Conservation (phyloP, 2,797 vertebrate species). For the Denticeps clupeoides region DNA sequence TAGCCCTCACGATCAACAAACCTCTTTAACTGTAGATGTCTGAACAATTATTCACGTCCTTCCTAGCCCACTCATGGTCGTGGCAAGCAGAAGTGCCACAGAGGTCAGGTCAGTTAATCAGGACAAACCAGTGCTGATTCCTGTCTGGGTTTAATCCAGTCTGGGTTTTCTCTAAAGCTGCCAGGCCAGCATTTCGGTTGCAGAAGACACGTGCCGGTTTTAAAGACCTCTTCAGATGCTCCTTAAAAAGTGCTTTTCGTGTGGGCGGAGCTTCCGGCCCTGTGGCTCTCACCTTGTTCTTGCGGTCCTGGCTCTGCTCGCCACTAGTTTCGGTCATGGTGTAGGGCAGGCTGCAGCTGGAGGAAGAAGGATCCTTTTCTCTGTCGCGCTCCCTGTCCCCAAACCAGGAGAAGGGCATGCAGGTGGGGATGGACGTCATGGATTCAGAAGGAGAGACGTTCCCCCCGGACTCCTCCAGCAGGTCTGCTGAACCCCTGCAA, state of each 20-base stretch:
- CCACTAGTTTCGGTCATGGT: slow-evolving; percentile 52
- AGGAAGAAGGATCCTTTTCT: slow-evolving; percentile 74
- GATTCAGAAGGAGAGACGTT: slow-evolving; percentile 81
- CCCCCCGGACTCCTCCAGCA: slow-evolving; percentile 74
- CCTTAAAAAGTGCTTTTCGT: too few relatives aligned
- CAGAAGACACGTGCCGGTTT: too few relatives aligned
- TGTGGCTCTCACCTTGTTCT: slow-evolving; percentile 63
- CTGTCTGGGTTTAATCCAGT: neutral
- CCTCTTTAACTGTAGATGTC: neutral
- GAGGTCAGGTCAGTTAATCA: neutral
- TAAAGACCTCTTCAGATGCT: too few relatives aligned
- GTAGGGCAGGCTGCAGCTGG: slow-evolving; percentile 66
- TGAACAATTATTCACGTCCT: slow-evolving; percentile 1
- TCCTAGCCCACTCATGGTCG: slow-evolving; percentile 2
- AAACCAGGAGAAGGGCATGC: slow-evolving; percentile 92
- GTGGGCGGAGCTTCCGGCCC: neutral
- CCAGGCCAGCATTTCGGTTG: too few relatives aligned
- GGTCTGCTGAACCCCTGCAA: slow-evolving; percentile 72
- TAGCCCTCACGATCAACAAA: slow-evolving; percentile 5
- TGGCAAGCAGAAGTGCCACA: slow-evolving; percentile 6
- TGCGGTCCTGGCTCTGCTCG: slow-evolving; percentile 70
- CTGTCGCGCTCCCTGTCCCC: slow-evolving; percentile 69
- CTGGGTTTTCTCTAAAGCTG: too few relatives aligned
- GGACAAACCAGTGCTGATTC: slow-evolving; percentile 1
- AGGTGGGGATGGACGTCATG: slow-evolving; percentile 80